A percentile compares a stretch with the other conserved stretches of the same genome.
Conservation (phyloP, 2,888 invertebrate genomes). For the Pharmacophagus antenor region DNA sequence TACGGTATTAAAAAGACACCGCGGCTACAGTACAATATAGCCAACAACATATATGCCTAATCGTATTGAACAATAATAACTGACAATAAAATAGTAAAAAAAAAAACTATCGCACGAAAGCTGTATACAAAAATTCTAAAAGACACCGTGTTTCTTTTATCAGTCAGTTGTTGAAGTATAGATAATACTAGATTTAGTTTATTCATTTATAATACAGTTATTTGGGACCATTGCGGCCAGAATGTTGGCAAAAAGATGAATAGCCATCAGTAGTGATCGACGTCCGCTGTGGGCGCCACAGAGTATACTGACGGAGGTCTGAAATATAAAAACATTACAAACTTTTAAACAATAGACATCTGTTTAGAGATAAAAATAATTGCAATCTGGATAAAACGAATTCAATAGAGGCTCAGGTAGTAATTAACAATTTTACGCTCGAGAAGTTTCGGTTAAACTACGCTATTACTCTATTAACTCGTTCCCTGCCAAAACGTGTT, state of each 20-base stretch:
- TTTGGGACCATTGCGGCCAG: slow-evolving; percentile 42
- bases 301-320: slow-evolving; percentile 75
- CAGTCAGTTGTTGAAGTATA: slow-evolving; percentile 49
- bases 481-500: too few relatives aligned
- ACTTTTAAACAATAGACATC: not conserved
- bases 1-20: slow-evolving; percentile 5
- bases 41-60: slow-evolving; percentile 19
- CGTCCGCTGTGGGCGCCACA: slow-evolving; percentile 63
- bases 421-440: too few relatives aligned
- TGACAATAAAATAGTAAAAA: slow-evolving; percentile 16
- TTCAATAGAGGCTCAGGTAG: too few relatives aligned
- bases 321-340: slow-evolving; percentile 36
- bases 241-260: slow-evolving; percentile 56
- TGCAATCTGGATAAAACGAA: too few relatives aligned
- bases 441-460: too few relatives aligned
- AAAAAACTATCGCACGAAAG: slow-evolving; percentile 31
- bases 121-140: slow-evolving; percentile 39
- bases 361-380: not conserved
- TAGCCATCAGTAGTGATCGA: slow-evolving; percentile 69
- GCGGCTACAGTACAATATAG: slow-evolving; percentile 11
- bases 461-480: too few relatives aligned
- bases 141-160: slow-evolving; percentile 51
- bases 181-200: slow-evolving; percentile 44
- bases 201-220: slow-evolving; percentile 35
- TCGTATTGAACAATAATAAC: slow-evolving; percentile 4